Evolutionary conservation across 2,888 invertebrate species (phyloP).

Genomic region (Dinocampus coccinellae): DNA sequence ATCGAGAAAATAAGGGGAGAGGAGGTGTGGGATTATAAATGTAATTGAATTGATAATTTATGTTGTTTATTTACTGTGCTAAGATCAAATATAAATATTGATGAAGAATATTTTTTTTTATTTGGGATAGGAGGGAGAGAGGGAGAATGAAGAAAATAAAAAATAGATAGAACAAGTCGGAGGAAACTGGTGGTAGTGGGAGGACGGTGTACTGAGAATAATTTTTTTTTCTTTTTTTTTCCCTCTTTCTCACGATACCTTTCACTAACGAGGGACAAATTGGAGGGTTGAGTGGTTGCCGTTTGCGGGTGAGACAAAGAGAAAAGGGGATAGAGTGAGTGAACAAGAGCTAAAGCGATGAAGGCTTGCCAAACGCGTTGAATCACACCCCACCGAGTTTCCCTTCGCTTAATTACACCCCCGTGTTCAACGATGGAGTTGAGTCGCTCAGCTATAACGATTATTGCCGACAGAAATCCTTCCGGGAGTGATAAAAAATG

Average conservation of each 20-base stretch:
- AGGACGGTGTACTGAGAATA: too few relatives aligned
- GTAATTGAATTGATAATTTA: too few relatives aligned
- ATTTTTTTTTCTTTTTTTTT: conserved; percentile 15
- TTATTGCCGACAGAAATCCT: conserved; percentile 35
- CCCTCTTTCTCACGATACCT: conserved; percentile 19
- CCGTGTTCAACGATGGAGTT: conserved; percentile 28
- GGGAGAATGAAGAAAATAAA: too few relatives aligned
- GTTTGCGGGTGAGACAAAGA: conserved; percentile 27
- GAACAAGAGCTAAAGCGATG: neutral
- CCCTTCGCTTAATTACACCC: conserved; percentile 43
- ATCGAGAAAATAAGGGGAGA: too few relatives aligned
- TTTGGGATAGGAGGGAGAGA: too few relatives aligned
- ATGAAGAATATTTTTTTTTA: too few relatives aligned
- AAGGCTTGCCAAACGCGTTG: conserved; percentile 15
- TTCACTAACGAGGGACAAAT: conserved; percentile 46
- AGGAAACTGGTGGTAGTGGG: too few relatives aligned
- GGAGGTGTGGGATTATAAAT: too few relatives aligned
- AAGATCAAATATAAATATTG: too few relatives aligned
- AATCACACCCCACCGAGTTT: conserved; percentile 28
- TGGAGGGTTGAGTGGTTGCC: conserved; percentile 35
- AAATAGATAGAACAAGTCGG: too few relatives aligned
- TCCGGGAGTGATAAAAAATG: conserved; percentile 3
- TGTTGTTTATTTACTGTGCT: too few relatives aligned
- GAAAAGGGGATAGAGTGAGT: too few relatives aligned
- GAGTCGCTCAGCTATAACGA: conserved; percentile 34